Percentiles rank a stretch among this genome's conserved stretches.
Evolutionary conservation across 1,140 invertebrate genomes (phyloP).

Genomic region (Leptoteleia sp.): DNA sequence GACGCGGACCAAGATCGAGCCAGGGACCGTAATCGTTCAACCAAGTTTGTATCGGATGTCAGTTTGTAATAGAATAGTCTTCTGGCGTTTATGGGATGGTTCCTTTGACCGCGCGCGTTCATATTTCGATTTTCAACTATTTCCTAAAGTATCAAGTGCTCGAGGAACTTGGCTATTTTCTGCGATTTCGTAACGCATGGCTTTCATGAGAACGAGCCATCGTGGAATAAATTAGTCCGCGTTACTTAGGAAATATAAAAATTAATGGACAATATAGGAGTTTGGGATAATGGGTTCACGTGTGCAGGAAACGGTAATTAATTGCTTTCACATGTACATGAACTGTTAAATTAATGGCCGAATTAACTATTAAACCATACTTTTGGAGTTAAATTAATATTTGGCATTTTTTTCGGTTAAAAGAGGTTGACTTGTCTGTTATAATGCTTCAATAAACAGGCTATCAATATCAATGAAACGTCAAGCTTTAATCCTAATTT

Average conservation of each 20-base stretch:
- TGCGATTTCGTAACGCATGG: neutral
- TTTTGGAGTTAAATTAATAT: too few species aligned
- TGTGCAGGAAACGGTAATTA: constrained; percentile 42
- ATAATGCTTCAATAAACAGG: constrained; percentile 19
- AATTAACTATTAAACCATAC: too few species aligned
- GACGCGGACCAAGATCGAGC: constrained; percentile 68
- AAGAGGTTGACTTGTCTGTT: too few species aligned
- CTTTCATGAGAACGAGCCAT: constrained; percentile 29
- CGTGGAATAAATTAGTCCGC: constrained; percentile 13
- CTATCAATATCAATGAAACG: constrained; percentile 39
- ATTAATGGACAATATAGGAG: constrained; percentile 50
- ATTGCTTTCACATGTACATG: constrained; percentile 50
- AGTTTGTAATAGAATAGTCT: constrained; percentile 79
- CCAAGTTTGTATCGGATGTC: constrained; percentile 80
- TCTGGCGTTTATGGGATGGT: constrained; percentile 72
- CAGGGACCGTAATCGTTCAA: constrained; percentile 76
- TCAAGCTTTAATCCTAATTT: constrained; percentile 20
- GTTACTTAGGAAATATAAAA: constrained; percentile 55
- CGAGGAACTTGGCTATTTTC: neutral
- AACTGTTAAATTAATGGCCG: constrained; percentile 31
- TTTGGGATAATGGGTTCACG: constrained; percentile 13
- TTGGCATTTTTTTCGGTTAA: too few species aligned
- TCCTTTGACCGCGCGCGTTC: constrained; percentile 68
- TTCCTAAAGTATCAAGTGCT: neutral
- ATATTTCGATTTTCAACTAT: constrained; percentile 47